phyloP scores from a whole-genome alignment of 2,797 vertebrate species.

The Danio choprae region DNA sequence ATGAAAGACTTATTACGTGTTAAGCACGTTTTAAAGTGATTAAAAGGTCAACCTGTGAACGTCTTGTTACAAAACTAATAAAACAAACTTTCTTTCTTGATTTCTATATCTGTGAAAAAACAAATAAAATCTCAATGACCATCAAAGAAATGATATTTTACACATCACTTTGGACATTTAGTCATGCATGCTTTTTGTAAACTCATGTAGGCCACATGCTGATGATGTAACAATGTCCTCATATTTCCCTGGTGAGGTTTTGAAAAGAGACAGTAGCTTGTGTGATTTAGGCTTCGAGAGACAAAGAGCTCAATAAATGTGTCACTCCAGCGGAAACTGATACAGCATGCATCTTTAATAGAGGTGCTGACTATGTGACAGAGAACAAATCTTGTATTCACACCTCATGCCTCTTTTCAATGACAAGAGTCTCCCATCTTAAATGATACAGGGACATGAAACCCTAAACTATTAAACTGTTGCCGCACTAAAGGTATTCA shows the following conservation, averaged over 20 bases:
- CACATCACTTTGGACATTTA: not conserved
- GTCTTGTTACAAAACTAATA: no score
- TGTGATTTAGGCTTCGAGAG: slow-evolving; percentile 55
- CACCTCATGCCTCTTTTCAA: slow-evolving; percentile 35
- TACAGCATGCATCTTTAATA: slow-evolving; percentile 59
- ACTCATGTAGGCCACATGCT: not conserved
- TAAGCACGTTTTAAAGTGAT: no score
- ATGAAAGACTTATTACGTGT: no score
- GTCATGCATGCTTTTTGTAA: not conserved
- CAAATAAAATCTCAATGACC: not conserved
- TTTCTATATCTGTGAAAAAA: not conserved
- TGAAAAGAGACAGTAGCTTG: not conserved
- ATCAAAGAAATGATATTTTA: not conserved
- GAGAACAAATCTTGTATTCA: slow-evolving; percentile 58
- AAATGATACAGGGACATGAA: slow-evolving; percentile 20
- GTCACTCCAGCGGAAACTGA: slow-evolving; percentile 57
- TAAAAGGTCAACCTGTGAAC: no score
- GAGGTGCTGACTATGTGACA: slow-evolving; percentile 53
- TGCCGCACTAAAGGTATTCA: not conserved
- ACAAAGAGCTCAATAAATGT: slow-evolving; percentile 42
- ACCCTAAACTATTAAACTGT: slow-evolving; percentile 19
- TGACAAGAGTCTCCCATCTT: slow-evolving; percentile 4
- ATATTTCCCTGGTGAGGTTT: not conserved
- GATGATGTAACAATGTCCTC: not conserved
- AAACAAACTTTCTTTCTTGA: no score